Conservation (phyloP, 2,113 vertebrate species). For the Pachypanchax playfairii region DNA sequence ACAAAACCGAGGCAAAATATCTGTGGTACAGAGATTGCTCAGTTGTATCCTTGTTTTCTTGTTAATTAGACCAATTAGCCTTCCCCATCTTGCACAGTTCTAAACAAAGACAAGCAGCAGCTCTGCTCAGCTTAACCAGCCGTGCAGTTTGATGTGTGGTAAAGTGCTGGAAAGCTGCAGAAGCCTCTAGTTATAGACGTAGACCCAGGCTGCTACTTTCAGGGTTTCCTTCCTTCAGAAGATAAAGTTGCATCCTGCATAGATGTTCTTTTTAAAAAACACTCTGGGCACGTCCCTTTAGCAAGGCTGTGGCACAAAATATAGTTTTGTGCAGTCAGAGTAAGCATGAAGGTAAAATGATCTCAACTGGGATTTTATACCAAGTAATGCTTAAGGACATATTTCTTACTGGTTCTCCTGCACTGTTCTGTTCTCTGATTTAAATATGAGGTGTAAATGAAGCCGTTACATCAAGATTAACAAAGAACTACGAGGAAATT, state of each 20-base stretch:
- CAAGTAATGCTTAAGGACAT: conserved; percentile 46
- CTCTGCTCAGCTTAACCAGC: conserved; percentile 49
- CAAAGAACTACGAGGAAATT: conserved; percentile 39
- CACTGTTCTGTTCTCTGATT: conserved; percentile 52
- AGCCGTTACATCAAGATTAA: conserved; percentile 49
- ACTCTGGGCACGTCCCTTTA: conserved; percentile 33
- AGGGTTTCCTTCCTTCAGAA: conserved; percentile 47
- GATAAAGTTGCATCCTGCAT: conserved; percentile 28
- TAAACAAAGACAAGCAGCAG: conserved; percentile 62
- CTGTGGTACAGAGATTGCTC: conserved; percentile 57
- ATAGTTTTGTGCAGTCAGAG: conserved; percentile 16
- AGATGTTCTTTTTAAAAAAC: conserved; percentile 31
- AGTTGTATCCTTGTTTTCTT: conserved; percentile 59
- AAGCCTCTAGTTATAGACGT: conserved; percentile 57
- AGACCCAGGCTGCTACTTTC: conserved; percentile 48
- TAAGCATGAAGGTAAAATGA: conserved; percentile 35
- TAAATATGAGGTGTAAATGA: conserved; percentile 47
- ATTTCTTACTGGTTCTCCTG: conserved; percentile 38
- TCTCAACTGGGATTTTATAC: conserved; percentile 42
- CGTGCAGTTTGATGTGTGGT: conserved; percentile 56
- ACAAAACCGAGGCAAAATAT: conserved; percentile 50
- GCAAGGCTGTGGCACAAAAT: conserved; percentile 44
- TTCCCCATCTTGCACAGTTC: conserved; percentile 58
- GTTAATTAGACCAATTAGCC: conserved; percentile 76
- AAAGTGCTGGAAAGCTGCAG: conserved; percentile 50